These are phyloP conservation scores for Cinara cedri DNA, from an alignment of 2,888 invertebrate species.

Conservation along the genomic window DNA sequence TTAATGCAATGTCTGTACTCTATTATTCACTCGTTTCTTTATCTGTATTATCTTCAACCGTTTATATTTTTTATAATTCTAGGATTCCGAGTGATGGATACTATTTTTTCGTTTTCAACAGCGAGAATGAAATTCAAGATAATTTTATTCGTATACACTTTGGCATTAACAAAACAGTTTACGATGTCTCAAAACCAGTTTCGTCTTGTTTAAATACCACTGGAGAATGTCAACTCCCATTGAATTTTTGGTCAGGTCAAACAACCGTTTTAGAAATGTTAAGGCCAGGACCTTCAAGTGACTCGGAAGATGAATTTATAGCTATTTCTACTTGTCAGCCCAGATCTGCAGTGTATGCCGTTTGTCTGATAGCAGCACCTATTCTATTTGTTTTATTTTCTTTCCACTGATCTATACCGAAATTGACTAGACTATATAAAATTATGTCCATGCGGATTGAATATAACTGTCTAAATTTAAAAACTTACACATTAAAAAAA, in stretches of 20 bases:
- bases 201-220: slow-evolving; percentile 72
- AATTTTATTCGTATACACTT: slow-evolving; percentile 75
- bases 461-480: neutral
- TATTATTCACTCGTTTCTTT: too few relatives aligned
- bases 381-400: slow-evolving; percentile 74
- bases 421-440: neutral
- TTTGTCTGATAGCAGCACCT: slow-evolving; percentile 75
- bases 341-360: slow-evolving; percentile 72
- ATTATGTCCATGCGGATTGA: neutral
- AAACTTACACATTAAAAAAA: neutral
- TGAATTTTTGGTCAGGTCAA: slow-evolving; percentile 74
- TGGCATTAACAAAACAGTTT: slow-evolving; percentile 73
- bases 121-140: slow-evolving; percentile 77
- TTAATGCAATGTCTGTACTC: too few relatives aligned
- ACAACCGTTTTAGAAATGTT: slow-evolving; percentile 72
- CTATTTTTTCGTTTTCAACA: slow-evolving; percentile 83
- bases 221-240: slow-evolving; percentile 69
- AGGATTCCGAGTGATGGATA: slow-evolving; percentile 78
- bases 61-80: slow-evolving; percentile 55
- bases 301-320: slow-evolving; percentile 75
- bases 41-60: neutral
- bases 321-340: slow-evolving; percentile 78
- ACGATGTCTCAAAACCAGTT: slow-evolving; percentile 71
- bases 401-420: slow-evolving; percentile 67
- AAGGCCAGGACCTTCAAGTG: slow-evolving; percentile 69